Conservation (phyloP, 2,888 invertebrate genomes). For the Chromoteleia sp. region DNA sequence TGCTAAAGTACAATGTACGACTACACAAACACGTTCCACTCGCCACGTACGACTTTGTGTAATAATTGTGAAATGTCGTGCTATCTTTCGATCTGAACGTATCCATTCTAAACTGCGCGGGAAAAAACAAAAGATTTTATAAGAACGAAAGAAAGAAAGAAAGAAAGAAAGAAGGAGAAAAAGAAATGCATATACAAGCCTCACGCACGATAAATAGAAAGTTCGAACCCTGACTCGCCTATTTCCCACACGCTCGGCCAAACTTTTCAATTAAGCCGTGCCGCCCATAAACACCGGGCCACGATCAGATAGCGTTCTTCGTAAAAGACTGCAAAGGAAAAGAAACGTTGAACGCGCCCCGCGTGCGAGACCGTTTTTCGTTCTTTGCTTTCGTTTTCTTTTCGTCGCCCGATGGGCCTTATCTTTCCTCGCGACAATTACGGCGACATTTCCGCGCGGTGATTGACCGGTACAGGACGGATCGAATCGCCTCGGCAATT, state of each 20-base stretch:
- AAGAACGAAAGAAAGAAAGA: too few species aligned
- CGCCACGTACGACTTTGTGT: background rate
- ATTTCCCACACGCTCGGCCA: slow-evolving; percentile 14
- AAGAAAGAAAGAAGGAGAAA: background rate
- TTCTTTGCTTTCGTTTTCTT: background rate
- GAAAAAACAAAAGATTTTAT: too few species aligned
- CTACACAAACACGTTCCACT: too few species aligned
- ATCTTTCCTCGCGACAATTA: slow-evolving; percentile 40
- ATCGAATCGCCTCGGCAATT: slow-evolving; percentile 46
- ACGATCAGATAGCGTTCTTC: slow-evolving; percentile 25
- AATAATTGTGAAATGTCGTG: background rate
- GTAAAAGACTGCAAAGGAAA: too few species aligned
- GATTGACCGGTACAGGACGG: slow-evolving; percentile 21
- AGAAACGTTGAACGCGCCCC: too few species aligned
- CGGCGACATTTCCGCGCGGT: slow-evolving; percentile 23
- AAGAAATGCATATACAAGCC: background rate
- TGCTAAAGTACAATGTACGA: too few species aligned
- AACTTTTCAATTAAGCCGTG: slow-evolving; percentile 29
- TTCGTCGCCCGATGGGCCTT: background rate
- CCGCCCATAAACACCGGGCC: slow-evolving; percentile 22
- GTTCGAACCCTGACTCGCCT: slow-evolving; percentile 9
- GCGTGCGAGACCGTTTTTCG: background rate
- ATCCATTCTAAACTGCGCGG: background rate
- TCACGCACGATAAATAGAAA: slow-evolving; percentile 24
- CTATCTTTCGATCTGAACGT: background rate